These are phyloP conservation scores for Molossus alvarezi DNA, from an alignment of 2,797 vertebrate genomes.

Conservation along the genomic window DNA sequence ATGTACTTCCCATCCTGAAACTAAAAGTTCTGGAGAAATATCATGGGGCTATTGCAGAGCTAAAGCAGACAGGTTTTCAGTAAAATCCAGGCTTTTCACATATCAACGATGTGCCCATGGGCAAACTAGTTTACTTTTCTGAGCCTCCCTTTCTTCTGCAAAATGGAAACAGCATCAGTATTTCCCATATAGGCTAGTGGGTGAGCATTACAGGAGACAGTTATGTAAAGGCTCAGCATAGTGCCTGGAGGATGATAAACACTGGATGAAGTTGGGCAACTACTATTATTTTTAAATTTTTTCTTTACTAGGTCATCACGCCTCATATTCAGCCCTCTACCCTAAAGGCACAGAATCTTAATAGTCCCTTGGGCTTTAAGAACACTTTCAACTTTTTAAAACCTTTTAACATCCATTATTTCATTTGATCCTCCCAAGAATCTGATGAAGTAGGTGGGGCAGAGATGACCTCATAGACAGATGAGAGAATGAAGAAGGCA, in stretches of 20 bases:
- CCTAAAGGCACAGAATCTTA: conserved; percentile 34
- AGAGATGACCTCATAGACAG: not conserved
- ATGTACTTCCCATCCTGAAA: not conserved
- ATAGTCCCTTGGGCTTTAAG: conserved; percentile 13
- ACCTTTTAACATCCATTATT: conserved; percentile 53
- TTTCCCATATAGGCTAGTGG: not conserved
- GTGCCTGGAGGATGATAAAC: not conserved
- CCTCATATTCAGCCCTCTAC: not conserved
- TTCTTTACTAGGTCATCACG: not conserved
- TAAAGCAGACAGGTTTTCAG: conserved; percentile 29
- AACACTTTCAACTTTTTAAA: conserved; percentile 69
- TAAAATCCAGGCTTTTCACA: conserved; percentile 23
- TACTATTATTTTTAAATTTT: not conserved
- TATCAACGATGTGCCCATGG: not conserved
- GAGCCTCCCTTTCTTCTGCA: conserved; percentile 23
- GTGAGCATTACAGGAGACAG: not conserved
- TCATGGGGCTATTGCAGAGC: not conserved
- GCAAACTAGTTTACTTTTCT: not conserved
- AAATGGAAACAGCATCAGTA: not conserved
- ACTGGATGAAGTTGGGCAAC: not conserved
- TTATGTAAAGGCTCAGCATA: not conserved
- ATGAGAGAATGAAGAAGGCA: conserved; percentile 25
- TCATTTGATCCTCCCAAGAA: conserved; percentile 50
- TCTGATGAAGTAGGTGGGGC: not conserved
- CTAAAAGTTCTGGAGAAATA: conserved; percentile 27